These are phyloP conservation scores for Chloromyia formosa DNA, from an alignment of 2,888 invertebrate species.

Conservation along the genomic window DNA sequence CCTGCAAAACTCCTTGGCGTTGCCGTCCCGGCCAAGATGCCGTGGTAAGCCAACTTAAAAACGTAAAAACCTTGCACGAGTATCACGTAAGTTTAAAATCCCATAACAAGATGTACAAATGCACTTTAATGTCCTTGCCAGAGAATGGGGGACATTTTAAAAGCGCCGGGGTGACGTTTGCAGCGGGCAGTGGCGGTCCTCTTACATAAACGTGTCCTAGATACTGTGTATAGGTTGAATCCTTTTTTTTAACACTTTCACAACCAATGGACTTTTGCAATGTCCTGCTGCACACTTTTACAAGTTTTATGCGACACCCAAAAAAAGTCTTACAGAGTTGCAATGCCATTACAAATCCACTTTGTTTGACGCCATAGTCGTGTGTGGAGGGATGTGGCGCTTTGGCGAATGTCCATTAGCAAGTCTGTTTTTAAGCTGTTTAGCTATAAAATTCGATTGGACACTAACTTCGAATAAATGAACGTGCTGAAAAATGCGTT, in stretches of 20 bases:
- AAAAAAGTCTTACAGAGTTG: neutral
- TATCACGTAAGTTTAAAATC: constrained; percentile 34
- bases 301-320: no score
- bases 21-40: neutral
- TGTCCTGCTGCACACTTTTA: constrained; percentile 17
- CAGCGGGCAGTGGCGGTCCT: neutral
- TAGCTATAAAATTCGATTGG: constrained; percentile 39
- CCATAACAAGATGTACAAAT: constrained; percentile 39
- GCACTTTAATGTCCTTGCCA: constrained; percentile 30
- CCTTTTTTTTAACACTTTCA: constrained; percentile 23
- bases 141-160: no score
- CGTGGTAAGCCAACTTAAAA: constrained; percentile 14
- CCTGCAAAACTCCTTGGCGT: no score
- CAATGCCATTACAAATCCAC: constrained; percentile 31
- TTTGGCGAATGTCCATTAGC: constrained; percentile 18
- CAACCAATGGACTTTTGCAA: neutral
- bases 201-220: constrained; percentile 8
- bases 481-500: neutral
- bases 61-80: neutral
- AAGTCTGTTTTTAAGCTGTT: constrained; percentile 43
- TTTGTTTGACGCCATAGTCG: constrained; percentile 15
- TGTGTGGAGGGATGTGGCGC: constrained; percentile 8
- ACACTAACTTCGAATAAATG: neutral
- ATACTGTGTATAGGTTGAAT: constrained; percentile 14
- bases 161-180: neutral